These are phyloP conservation scores for Sminthurinus signatus DNA, from an alignment of 1,140 invertebrate genomes.

Conservation along the genomic window DNA sequence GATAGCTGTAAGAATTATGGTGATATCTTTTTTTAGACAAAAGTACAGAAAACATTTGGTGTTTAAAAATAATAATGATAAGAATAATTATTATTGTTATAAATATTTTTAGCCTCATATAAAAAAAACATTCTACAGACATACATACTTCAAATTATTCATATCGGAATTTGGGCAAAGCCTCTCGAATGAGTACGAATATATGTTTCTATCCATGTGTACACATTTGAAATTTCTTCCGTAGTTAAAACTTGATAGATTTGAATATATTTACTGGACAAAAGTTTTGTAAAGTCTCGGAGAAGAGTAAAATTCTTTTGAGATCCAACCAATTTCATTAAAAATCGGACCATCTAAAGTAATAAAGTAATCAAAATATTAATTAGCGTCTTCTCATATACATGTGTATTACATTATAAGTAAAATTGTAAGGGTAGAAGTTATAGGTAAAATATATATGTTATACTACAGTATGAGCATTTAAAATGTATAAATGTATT, in stretches of 20 bases:
- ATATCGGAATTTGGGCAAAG: background rate
- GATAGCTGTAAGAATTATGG: no score
- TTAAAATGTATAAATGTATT: background rate
- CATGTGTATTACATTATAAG: no score
- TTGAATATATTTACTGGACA: background rate
- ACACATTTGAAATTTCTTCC: background rate
- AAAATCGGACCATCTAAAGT: background rate
- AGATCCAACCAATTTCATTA: conserved; percentile 7
- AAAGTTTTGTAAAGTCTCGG: background rate
- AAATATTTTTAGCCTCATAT: no score
- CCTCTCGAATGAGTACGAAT: background rate
- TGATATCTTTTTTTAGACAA: no score
- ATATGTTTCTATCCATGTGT: background rate
- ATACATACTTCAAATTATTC: no score
- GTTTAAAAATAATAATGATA: no score
- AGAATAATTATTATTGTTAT: no score
- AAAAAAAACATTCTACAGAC: no score
- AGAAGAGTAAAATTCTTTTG: background rate
- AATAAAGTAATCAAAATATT: background rate
- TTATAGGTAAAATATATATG: background rate
- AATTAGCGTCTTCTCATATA: no score
- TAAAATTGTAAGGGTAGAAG: no score
- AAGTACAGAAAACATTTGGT: no score
- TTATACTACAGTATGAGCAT: background rate
- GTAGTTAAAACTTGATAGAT: background rate